phyloP scores from a whole-genome alignment of 2,113 vertebrate genomes.

The Cryptomyrus ogoouensis region DNA sequence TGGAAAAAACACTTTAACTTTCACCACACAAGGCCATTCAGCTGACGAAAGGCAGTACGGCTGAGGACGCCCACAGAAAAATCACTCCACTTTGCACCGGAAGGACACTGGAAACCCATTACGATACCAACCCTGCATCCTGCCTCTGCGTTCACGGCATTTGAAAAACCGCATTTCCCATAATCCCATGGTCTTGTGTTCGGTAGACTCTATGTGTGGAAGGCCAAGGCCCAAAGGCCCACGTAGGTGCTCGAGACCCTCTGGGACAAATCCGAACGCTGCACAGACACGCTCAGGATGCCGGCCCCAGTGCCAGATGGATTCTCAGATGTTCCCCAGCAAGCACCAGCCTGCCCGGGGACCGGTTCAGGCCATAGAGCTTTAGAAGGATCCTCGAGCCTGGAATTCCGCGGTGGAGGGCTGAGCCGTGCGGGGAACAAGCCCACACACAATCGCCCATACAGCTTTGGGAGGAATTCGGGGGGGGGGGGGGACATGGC shows the following conservation, averaged over 20 bases:
- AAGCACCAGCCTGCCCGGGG: slow-evolving; percentile 1
- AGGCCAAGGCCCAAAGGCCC: not conserved
- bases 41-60: not conserved
- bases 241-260: not conserved
- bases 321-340: not conserved
- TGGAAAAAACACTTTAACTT: too few species aligned
- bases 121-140: not conserved
- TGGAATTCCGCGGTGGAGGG: not conserved
- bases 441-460: not conserved
- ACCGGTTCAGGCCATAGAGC: not conserved
- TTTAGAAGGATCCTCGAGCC: not conserved
- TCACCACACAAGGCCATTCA: not conserved
- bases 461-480: not conserved
- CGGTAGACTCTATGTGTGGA: not conserved
- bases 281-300: not conserved
- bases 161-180: not conserved
- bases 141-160: not conserved
- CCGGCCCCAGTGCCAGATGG: not conserved
- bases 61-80: not conserved
- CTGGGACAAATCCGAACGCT: not conserved
- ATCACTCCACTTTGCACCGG: not conserved
- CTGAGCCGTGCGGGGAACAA: not conserved
- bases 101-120: not conserved
- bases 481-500: not conserved
- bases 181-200: not conserved